These are phyloP conservation scores for Callosobruchus maculatus DNA, from an alignment of 2,888 invertebrate species.

Conservation along the genomic window DNA sequence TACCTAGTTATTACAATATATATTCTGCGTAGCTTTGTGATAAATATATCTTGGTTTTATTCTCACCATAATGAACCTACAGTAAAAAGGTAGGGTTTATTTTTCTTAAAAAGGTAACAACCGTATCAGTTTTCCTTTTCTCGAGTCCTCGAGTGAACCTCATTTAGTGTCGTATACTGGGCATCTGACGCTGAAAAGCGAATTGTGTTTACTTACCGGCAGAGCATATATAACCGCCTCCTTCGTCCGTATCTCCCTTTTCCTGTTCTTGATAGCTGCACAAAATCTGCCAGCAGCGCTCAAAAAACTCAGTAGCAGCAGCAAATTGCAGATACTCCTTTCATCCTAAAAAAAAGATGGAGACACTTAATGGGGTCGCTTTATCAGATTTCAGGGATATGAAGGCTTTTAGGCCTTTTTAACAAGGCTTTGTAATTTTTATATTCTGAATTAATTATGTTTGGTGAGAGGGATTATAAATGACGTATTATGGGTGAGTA, in stretches of 20 bases:
- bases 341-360: conserved; percentile 5
- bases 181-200: conserved; percentile 1
- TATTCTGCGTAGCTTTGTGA: no score
- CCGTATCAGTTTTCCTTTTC: no score
- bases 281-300: conserved; percentile 19
- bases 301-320: conserved; percentile 24
- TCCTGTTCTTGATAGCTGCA: conserved; percentile 21
- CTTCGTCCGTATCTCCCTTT: conserved; percentile 23
- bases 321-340: conserved; percentile 13
- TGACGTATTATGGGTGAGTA: neutral
- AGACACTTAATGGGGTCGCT: neutral
- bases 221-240: conserved; percentile 25
- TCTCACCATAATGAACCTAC: no score
- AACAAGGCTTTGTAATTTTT: neutral
- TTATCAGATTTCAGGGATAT: neutral
- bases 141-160: neutral
- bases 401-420: neutral
- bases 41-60: no score
- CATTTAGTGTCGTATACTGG: neutral
- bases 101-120: no score
- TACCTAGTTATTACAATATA: no score
- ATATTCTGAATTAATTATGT: neutral
- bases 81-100: no score
- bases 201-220: conserved; percentile 23
- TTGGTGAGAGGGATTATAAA: neutral